Base-by-base conservation (phyloP, 2,888 invertebrate species). In the Ariolimax columbianus region DNA sequence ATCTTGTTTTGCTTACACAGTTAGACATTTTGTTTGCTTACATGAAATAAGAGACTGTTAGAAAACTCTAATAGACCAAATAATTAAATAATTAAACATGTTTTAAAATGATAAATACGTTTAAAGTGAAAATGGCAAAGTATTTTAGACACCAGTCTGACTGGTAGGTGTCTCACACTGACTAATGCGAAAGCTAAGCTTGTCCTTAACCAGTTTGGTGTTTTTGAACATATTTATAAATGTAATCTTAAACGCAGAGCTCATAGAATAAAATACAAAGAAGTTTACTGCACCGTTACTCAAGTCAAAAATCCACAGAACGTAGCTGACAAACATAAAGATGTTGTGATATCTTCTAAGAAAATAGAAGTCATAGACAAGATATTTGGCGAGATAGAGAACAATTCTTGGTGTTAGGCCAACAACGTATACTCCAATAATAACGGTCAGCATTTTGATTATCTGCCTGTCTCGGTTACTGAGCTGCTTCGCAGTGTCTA, bases 311-410 rank as follows among this genome's bases (percentile, higher is more conserved):
- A 85, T 36, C 38, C 43, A 78, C 26, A 85, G 9, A 2, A 73
- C 36, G 30, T 81, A 85, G 43, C 59, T 40, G 7, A 85, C 68
- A 30, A 85, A 55, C 75, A 81, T 40, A 38, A 85, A 85, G 3
- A 85, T 43, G 70, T 85, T 81, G 63, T 85, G 85, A n/a, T 75
- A 81, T 33, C 30, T 40, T 51, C 81, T 73, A 1, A 85, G 68
- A 38, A 85, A 85, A 68, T 85, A 85, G 26, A 85, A 81, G 14
- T 85, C 85, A 47, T 75, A 77, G 17, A 85, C 77, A 3, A 77
- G 26, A 38, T 85, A 75, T 40, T 85, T 85, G 23, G 77, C 85
- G 36, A 81, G 19, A 38, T 85, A 85, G 19, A 81, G 68, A n/a
- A 40, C 6, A 38, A 85, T 81, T 38, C 85, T n/a, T 17, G 85